phyloP scores from a whole-genome alignment of 2,888 invertebrate species.

The Agrotis ipsilon region DNA sequence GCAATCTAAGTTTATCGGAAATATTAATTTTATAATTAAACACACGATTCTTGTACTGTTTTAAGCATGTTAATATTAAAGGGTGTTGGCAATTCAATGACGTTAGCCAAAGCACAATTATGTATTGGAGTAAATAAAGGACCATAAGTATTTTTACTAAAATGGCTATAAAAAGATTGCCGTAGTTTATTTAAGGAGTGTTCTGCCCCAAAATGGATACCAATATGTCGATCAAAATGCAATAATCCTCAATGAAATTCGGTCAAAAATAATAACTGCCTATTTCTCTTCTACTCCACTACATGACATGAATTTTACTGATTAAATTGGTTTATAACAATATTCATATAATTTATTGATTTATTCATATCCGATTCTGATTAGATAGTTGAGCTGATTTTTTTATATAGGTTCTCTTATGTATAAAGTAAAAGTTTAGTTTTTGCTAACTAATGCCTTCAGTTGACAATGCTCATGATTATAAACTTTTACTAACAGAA shows the following conservation, averaged over 20 bases:
- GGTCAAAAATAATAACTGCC: constrained; percentile 17
- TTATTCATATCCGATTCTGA: constrained; percentile 8
- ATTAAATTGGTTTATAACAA: constrained; percentile 1
- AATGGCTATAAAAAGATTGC: not conserved
- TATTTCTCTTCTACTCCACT: not conserved
- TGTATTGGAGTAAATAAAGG: not conserved
- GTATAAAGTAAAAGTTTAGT: constrained; percentile 7
- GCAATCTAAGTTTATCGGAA: not conserved
- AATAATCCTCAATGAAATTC: not conserved
- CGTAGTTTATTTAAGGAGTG: not conserved
- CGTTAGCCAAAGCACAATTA: constrained; percentile 32
- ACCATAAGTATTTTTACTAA: not conserved
- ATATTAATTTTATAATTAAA: not conserved
- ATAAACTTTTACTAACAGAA: not conserved
- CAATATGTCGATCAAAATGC: not conserved
- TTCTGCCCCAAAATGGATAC: not conserved
- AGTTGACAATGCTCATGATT: not conserved
- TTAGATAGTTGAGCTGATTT: constrained; percentile 36
- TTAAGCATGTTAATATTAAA: constrained; percentile 14
- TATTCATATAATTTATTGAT: not conserved
- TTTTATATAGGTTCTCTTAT: constrained; percentile 1
- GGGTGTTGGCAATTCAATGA: constrained; percentile 8
- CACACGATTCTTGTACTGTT: not conserved
- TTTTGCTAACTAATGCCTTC: not conserved
- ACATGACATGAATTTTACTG: not conserved